These are phyloP conservation scores for Sphyrna mokarran DNA, from an alignment of 2,113 vertebrate genomes.

Conservation along the genomic window DNA sequence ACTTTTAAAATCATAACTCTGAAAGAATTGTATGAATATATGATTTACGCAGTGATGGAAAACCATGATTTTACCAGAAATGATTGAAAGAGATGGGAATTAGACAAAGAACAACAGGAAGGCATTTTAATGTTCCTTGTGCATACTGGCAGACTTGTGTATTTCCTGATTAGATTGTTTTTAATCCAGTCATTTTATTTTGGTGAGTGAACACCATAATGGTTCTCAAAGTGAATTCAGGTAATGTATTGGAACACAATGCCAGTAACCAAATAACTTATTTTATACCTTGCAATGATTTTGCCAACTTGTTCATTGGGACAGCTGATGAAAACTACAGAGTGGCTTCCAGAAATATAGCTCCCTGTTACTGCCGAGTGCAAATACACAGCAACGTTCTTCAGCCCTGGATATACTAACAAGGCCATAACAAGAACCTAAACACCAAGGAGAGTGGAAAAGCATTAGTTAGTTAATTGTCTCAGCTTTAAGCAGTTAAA, in stretches of 20 bases:
- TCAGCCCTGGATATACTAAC: slow-evolving; percentile 58
- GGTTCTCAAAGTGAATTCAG: neutral
- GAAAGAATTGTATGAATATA: neutral
- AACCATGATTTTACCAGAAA: neutral
- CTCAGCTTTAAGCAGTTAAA: neutral
- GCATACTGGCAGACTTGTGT: neutral
- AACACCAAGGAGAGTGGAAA: neutral
- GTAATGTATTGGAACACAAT: neutral
- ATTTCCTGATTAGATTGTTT: neutral
- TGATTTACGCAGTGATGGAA: neutral
- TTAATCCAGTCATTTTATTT: neutral
- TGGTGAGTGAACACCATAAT: neutral
- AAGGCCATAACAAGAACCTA: slow-evolving; percentile 57
- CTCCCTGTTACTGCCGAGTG: slow-evolving; percentile 58
- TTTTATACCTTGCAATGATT: slow-evolving; percentile 74
- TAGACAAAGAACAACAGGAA: neutral
- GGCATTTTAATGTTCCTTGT: neutral
- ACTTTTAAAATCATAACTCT: neutral
- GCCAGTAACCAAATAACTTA: neutral
- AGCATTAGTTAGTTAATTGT: neutral
- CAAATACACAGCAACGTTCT: slow-evolving; percentile 56
- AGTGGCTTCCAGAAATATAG: slow-evolving; percentile 65
- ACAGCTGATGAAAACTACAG: slow-evolving; percentile 70
- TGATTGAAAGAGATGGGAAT: neutral
- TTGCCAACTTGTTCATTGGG: slow-evolving; percentile 72